These are phyloP conservation scores for Pelvicachromis taeniatus DNA, from an alignment of 2,113 vertebrate species.

Conservation along the genomic window DNA sequence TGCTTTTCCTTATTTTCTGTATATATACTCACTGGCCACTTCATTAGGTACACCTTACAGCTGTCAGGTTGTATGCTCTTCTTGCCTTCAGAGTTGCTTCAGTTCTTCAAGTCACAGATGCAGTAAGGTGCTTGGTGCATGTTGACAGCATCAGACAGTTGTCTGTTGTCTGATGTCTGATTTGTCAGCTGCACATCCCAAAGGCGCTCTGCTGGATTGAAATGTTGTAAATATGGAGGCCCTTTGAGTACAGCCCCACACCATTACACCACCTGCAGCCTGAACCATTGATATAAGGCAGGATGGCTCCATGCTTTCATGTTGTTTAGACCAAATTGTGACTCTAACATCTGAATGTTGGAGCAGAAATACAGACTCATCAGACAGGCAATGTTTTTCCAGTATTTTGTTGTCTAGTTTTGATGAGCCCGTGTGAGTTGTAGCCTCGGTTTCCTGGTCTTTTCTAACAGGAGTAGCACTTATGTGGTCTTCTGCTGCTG, in stretches of 20 bases:
- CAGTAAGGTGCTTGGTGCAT: background rate
- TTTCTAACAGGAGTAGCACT: background rate
- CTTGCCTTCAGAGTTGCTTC: background rate
- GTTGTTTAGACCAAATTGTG: background rate
- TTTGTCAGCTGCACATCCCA: background rate
- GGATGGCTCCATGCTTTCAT: background rate
- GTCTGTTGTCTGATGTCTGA: too few relatives aligned
- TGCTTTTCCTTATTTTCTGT: background rate
- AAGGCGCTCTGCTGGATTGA: background rate
- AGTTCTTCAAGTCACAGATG: background rate
- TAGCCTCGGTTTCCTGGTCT: background rate
- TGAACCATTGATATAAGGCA: background rate
- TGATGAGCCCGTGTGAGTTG: background rate
- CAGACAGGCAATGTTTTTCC: background rate
- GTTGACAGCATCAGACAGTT: background rate
- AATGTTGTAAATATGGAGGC: background rate
- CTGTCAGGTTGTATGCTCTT: background rate
- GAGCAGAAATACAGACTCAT: background rate
- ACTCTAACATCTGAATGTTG: background rate
- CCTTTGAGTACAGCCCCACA: background rate
- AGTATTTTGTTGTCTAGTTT: background rate
- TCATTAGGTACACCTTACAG: background rate
- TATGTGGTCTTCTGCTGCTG: background rate
- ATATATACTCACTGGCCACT: background rate
- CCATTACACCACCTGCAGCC: background rate